Evolutionary conservation across 53 echinoderm and acorn worm genomes (phyloP).

Genomic region (Patiria pectinifera): DNA sequence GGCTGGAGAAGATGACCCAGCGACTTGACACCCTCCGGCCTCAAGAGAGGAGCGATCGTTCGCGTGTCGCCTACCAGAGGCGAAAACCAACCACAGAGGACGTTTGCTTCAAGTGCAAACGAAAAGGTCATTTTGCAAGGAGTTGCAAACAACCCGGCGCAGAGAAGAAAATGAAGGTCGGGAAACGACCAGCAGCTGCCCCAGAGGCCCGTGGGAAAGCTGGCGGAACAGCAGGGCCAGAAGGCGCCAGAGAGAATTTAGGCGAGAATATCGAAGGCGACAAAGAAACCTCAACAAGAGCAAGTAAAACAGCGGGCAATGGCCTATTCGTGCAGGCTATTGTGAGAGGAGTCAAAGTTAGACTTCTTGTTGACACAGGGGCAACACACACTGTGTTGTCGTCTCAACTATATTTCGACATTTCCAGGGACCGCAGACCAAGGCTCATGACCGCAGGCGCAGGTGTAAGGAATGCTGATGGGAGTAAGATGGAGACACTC

Average conservation of each 20-base stretch:
- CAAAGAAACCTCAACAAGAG: neutral
- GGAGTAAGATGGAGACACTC: conserved; percentile 7
- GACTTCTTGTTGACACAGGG: conserved; percentile 49
- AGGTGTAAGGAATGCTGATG: conserved; percentile 37
- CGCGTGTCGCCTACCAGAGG: neutral
- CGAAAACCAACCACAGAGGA: neutral
- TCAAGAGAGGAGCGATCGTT: neutral
- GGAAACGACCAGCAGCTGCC: conserved; percentile 55
- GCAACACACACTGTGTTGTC: conserved; percentile 54
- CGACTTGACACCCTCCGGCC: neutral
- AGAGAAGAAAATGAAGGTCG: neutral
- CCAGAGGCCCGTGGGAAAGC: conserved; percentile 49
- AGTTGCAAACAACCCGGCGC: neutral
- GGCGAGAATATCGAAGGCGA: neutral
- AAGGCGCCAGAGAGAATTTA: neutral
- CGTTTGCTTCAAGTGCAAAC: neutral
- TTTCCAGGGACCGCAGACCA: conserved; percentile 23
- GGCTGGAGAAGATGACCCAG: conserved; percentile 3
- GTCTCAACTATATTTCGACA: neutral
- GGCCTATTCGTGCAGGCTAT: conserved; percentile 28
- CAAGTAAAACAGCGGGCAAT: neutral
- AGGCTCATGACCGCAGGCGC: neutral
- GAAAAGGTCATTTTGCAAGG: conserved; percentile 4
- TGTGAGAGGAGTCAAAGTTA: neutral
- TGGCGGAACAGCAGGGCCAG: conserved; percentile 39